These are phyloP conservation scores for Stegophylla sp. DNA, from an alignment of 2,888 invertebrate genomes.

Conservation along the genomic window DNA sequence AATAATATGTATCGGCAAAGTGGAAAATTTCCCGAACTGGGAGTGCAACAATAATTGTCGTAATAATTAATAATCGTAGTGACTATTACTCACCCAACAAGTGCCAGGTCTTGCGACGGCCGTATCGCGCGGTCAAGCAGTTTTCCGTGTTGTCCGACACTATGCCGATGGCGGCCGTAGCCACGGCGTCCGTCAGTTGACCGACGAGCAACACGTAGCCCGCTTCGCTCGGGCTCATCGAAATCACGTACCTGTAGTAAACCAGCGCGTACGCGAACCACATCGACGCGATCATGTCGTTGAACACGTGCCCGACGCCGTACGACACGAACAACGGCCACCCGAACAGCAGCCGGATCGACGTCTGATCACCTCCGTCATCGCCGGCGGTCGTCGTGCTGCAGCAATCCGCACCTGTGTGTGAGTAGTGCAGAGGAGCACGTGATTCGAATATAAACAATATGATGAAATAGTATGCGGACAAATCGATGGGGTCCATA, in stretches of 20 bases:
- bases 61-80: no score
- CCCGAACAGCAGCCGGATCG: constrained; percentile 26
- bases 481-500: no score
- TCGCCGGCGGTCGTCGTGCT: no score
- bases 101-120: constrained; percentile 88
- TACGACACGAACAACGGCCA: constrained; percentile 68
- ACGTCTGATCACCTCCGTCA: no score
- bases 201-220: constrained; percentile 77
- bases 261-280: constrained; percentile 93
- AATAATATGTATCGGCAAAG: no score
- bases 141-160: constrained; percentile 79
- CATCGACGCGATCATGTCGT: constrained; percentile 90
- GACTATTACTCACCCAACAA: constrained; percentile 76
- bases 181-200: constrained; percentile 70
- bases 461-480: no score
- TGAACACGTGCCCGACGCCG: constrained; percentile 84
- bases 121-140: constrained; percentile 75
- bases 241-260: constrained; percentile 74
- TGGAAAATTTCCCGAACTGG: no score
- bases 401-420: no score
- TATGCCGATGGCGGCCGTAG: constrained; percentile 82
- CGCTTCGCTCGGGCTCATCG: constrained; percentile 66
- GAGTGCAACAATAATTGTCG: no score
- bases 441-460: no score
- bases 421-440: no score